A percentile compares a stretch with the other conserved stretches of the same genome.
Evolutionary conservation across 2,113 vertebrate species (phyloP).

Genomic region (Chaetura pelagica): DNA sequence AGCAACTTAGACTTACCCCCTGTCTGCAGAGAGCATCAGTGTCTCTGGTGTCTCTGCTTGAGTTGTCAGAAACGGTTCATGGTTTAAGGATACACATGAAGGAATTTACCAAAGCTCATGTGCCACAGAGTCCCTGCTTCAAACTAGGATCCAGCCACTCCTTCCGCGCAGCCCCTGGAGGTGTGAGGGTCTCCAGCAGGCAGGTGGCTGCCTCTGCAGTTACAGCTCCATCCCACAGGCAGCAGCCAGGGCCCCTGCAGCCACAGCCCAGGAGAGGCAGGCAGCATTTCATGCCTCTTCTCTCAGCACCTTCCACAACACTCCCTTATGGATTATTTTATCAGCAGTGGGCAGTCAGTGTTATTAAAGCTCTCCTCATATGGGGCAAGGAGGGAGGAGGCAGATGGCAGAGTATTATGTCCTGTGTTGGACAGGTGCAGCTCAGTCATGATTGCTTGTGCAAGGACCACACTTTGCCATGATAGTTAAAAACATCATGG

Average conservation of each 20-base stretch:
- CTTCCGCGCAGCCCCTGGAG: background rate
- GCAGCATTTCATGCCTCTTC: background rate
- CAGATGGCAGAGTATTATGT: fast-evolving
- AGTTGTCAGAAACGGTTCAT: background rate
- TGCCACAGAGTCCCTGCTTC: background rate
- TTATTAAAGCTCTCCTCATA: background rate
- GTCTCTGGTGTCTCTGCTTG: background rate
- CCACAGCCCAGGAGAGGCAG: fast-evolving
- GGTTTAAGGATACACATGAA: background rate
- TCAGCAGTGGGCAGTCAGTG: background rate
- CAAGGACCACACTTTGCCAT: background rate
- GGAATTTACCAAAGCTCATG: background rate
- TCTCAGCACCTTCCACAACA: background rate
- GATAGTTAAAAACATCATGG: background rate
- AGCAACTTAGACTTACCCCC: background rate
- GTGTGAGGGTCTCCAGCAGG: background rate
- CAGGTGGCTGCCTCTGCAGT: background rate
- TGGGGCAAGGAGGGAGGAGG: background rate
- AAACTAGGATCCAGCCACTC: background rate
- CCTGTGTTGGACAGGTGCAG: no score
- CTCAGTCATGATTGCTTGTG: background rate
- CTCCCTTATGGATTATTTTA: background rate
- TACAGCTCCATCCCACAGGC: background rate
- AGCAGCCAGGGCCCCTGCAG: background rate
- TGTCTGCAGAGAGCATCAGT: background rate